These are phyloP conservation scores for Okamejei kenojei DNA, from an alignment of 2,797 vertebrate species.

Conservation along the genomic window DNA sequence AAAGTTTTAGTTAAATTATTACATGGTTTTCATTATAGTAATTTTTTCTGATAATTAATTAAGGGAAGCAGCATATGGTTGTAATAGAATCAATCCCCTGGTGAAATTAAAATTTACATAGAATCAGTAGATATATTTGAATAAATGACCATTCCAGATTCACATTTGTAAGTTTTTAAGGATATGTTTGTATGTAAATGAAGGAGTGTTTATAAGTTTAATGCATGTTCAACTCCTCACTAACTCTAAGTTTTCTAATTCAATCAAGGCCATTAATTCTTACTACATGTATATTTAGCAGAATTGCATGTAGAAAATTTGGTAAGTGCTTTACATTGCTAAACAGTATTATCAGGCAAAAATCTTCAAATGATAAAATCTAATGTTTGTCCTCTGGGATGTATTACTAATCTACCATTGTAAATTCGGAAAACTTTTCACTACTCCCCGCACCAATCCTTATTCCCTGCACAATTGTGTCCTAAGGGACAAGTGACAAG, in stretches of 20 bases:
- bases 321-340: constrained; percentile 34
- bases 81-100: constrained; percentile 1
- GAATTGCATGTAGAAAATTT: constrained; percentile 36
- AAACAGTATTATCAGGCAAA: constrained; percentile 19
- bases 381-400: constrained; percentile 33
- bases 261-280: constrained; percentile 38
- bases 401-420: constrained; percentile 36
- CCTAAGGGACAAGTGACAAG: constrained; percentile 99
- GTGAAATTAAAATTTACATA: constrained; percentile 3
- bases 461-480: constrained; percentile 60
- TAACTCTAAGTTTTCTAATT: constrained; percentile 35
- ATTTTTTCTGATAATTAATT: neutral
- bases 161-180: constrained; percentile 23
- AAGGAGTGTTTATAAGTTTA: constrained; percentile 32
- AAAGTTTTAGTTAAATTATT: neutral
- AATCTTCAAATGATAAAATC: constrained; percentile 33
- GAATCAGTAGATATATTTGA: neutral
- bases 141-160: constrained; percentile 31
- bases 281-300: constrained; percentile 33
- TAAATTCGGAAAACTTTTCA: constrained; percentile 29
- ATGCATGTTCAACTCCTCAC: constrained; percentile 36
- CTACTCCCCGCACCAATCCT: constrained; percentile 31
- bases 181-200: neutral
- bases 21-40: neutral
- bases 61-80: neutral